Percentiles rank a stretch among this genome's conserved stretches.
Evolutionary conservation across 2,113 vertebrate genomes (phyloP).

Genomic region (Etheostoma spectabile): DNA sequence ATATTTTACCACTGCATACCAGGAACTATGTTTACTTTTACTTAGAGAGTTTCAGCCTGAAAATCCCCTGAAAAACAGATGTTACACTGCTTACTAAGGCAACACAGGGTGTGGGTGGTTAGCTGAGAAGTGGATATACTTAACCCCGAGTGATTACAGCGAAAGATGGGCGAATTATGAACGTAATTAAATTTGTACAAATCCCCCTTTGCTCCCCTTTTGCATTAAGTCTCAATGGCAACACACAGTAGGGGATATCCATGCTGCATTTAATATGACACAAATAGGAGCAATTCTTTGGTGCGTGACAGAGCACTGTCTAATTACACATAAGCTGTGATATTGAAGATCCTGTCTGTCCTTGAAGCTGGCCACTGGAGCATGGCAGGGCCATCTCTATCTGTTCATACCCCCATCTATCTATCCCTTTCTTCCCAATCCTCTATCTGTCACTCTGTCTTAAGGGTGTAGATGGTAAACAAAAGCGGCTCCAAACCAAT

Average conservation of each 20-base stretch:
- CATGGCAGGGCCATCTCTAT: constrained; percentile 61
- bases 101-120: constrained; percentile 58
- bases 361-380: constrained; percentile 73
- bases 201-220: constrained; percentile 64
- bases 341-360: constrained; percentile 70
- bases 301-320: constrained; percentile 68
- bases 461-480: constrained; percentile 70
- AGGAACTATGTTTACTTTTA: constrained; percentile 68
- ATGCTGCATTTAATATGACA: constrained; percentile 65
- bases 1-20: constrained; percentile 67
- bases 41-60: constrained; percentile 51
- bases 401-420: constrained; percentile 64
- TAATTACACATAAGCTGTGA: constrained; percentile 74
- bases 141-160: constrained; percentile 72
- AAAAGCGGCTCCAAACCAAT: constrained; percentile 52
- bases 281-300: constrained; percentile 65
- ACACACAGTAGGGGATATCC: constrained; percentile 54
- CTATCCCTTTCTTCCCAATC: constrained; percentile 63
- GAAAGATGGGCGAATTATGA: constrained; percentile 74
- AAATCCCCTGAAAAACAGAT: constrained; percentile 52
- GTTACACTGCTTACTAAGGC: constrained; percentile 18
- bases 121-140: constrained; percentile 61
- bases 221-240: constrained; percentile 61
- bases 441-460: constrained; percentile 70
- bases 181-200: constrained; percentile 76